Conservation (phyloP, 92 coral and sea anemone genomes). For the Chrysogorgia sp. region DNA sequence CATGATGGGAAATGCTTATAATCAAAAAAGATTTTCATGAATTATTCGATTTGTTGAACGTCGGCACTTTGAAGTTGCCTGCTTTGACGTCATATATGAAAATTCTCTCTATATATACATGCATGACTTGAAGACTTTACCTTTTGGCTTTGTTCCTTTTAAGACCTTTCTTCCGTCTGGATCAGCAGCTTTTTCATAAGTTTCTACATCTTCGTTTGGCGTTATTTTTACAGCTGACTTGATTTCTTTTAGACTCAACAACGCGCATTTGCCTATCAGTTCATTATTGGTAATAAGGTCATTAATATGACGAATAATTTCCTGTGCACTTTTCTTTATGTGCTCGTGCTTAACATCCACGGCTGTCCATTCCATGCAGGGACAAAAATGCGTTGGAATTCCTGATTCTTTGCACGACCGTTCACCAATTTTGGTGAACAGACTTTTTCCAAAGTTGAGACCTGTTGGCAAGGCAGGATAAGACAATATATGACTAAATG, state of each 20-base stretch:
- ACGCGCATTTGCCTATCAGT: constrained; percentile 42
- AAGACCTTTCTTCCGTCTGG: constrained; percentile 49
- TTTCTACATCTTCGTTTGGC: constrained; percentile 57
- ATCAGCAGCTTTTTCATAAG: constrained; percentile 52
- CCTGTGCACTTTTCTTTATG: constrained; percentile 40
- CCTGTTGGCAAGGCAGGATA: constrained; percentile 39
- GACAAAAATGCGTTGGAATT: constrained; percentile 61
- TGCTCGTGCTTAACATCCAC: constrained; percentile 58
- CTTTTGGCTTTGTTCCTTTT: constrained; percentile 59
- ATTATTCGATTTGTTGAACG: no score
- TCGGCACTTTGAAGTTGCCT: no score
- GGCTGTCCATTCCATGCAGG: constrained; percentile 54
- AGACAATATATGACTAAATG: constrained; percentile 59
- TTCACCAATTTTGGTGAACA: constrained; percentile 52
- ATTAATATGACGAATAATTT: constrained; percentile 46
- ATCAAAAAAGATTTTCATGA: no score
- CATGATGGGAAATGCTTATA: no score
- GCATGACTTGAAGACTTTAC: constrained; percentile 9
- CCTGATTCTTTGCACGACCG: constrained; percentile 56
- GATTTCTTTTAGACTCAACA: constrained; percentile 43
- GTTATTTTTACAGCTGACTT: constrained; percentile 56
- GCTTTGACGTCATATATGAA: no score
- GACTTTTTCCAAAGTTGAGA: constrained; percentile 47
- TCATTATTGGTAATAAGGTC: constrained; percentile 28
- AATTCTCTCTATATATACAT: not conserved